Conservation (phyloP, 2,797 vertebrate genomes). For the Sebastes taczanowskii region DNA sequence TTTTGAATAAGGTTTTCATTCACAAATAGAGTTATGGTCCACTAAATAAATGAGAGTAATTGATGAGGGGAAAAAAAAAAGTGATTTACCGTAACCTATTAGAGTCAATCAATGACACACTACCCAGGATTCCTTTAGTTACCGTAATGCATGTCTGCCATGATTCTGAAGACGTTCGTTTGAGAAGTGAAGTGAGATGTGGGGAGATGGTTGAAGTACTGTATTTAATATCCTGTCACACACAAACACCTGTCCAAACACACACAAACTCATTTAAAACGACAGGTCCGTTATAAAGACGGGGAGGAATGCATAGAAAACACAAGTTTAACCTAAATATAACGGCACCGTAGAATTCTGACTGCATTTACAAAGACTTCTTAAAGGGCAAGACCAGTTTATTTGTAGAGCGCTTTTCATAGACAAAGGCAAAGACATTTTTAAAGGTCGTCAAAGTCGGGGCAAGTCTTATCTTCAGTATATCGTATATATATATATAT, state of each 20-base stretch:
- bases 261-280: neutral
- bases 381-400: neutral
- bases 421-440: neutral
- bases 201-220: constrained; percentile 31
- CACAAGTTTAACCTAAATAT: neutral
- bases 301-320: neutral
- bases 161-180: constrained; percentile 88
- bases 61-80: constrained; percentile 87
- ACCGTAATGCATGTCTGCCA: constrained; percentile 83
- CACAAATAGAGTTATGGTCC: constrained; percentile 98
- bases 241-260: neutral
- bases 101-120: constrained; percentile 94
- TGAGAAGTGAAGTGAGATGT: constrained; percentile 86
- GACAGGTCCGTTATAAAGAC: neutral
- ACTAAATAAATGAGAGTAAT: constrained; percentile 98
- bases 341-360: neutral
- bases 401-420: neutral
- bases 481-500: neutral
- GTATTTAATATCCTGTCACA: constrained; percentile 7
- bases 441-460: neutral
- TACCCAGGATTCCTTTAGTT: constrained; percentile 91
- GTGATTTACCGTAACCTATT: constrained; percentile 86
- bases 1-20: constrained; percentile 99
- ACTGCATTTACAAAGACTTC: neutral
- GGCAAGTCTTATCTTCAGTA: neutral